These are phyloP conservation scores for Eolophus roseicapilla DNA, from an alignment of 2,113 vertebrate genomes.

Conservation along the genomic window DNA sequence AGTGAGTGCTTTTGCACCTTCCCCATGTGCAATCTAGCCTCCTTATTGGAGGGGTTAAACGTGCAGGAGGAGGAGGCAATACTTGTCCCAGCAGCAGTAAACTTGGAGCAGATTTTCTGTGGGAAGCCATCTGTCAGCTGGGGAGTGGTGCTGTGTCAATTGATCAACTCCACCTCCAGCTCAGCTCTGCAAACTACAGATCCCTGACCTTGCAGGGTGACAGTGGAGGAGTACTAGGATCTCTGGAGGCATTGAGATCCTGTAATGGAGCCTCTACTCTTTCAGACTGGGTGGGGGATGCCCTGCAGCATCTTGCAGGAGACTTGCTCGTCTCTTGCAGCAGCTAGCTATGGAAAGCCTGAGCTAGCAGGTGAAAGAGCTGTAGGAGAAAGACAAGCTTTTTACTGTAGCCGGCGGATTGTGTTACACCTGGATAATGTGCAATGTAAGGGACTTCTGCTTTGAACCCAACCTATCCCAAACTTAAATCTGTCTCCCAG, in stretches of 20 bases:
- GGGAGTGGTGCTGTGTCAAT: conserved; percentile 44
- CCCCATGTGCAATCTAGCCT: background rate
- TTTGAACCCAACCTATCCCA: background rate
- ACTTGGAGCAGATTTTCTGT: conserved; percentile 59
- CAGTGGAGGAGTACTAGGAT: background rate
- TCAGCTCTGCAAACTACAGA: conserved; percentile 8
- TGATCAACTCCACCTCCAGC: conserved; percentile 40
- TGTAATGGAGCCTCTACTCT: background rate
- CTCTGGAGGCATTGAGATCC: background rate
- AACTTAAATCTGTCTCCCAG: background rate
- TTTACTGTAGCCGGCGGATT: background rate
- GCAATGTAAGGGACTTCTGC: background rate
- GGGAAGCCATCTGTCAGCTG: conserved; percentile 57
- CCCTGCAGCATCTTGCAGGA: background rate
- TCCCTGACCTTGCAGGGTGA: conserved; percentile 40
- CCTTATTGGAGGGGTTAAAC: background rate
- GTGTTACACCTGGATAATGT: background rate
- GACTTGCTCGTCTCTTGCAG: background rate
- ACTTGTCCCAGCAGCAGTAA: background rate
- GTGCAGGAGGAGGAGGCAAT: conserved; percentile 5
- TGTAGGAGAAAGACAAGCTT: background rate
- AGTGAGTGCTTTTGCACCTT: background rate
- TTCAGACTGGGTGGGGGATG: background rate
- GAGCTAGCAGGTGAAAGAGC: background rate
- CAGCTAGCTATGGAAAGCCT: background rate